Conservation (phyloP, 2,797 vertebrate genomes). For the Argentina silus region DNA sequence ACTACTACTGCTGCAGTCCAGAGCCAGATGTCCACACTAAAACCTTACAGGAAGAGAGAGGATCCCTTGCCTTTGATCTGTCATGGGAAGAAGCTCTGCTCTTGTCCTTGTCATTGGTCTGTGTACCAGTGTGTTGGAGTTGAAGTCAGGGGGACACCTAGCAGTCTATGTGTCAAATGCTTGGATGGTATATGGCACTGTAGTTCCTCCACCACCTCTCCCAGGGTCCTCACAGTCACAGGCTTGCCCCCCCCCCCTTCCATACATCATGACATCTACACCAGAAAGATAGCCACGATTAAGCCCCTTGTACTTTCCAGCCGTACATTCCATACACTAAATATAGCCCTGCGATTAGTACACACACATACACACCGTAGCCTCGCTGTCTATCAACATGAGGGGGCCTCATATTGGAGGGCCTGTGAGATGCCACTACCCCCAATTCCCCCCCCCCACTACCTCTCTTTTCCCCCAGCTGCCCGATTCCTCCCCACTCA, state of each 20-base stretch:
- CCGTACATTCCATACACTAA: constrained; percentile 18
- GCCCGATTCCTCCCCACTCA: no score
- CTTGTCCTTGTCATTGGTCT: neutral
- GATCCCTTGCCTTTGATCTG: no score
- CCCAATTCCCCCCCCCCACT: constrained; percentile 35
- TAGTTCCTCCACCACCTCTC: neutral
- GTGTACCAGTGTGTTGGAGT: neutral
- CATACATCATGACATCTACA: neutral
- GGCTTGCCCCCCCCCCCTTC: neutral
- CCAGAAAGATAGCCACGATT: neutral
- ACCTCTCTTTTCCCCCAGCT: constrained; percentile 32
- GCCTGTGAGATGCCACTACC: constrained; percentile 2
- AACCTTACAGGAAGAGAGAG: neutral
- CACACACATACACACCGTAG: constrained; percentile 14
- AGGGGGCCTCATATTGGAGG: constrained; percentile 38
- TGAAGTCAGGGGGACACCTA: neutral
- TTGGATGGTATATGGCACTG: neutral
- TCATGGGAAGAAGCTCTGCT: neutral
- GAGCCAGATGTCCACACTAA: neutral
- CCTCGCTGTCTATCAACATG: constrained; percentile 32
- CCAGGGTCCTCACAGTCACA: neutral
- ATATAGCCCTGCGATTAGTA: constrained; percentile 24
- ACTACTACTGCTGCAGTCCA: neutral
- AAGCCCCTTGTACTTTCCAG: neutral
- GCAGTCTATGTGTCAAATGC: neutral